phyloP scores from a whole-genome alignment of 2,113 vertebrate species.

The Conger conger region DNA sequence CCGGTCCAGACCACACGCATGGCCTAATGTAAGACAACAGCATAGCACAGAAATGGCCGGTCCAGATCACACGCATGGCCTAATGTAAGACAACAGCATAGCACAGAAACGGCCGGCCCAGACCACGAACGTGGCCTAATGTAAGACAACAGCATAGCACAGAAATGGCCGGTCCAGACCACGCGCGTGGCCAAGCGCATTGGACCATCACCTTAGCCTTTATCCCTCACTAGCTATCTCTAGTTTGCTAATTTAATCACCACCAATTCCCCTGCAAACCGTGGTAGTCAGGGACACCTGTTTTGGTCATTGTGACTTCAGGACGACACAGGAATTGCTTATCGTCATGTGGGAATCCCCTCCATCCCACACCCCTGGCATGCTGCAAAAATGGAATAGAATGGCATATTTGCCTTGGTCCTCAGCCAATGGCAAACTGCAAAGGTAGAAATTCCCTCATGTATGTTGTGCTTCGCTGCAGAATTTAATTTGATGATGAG shows the following conservation, averaged over 20 bases:
- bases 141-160: too few relatives aligned
- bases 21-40: constrained; percentile 27
- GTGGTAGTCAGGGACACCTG: background rate
- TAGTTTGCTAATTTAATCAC: too few relatives aligned
- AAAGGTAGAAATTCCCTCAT: background rate
- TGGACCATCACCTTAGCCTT: too few relatives aligned
- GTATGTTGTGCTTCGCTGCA: background rate
- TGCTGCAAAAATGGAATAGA: background rate
- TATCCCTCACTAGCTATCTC: too few relatives aligned
- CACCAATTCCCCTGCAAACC: too few relatives aligned
- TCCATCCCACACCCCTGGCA: background rate
- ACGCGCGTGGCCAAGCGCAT: too few relatives aligned
- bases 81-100: too few relatives aligned
- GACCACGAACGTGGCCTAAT: too few relatives aligned
- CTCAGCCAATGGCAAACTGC: background rate
- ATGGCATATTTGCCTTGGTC: background rate
- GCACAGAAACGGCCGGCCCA: too few relatives aligned
- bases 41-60: constrained; percentile 33
- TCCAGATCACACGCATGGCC: too few relatives aligned
- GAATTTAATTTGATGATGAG: constrained; percentile 11
- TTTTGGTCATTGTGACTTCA: background rate
- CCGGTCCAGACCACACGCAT: background rate
- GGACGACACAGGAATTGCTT: background rate
- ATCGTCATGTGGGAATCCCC: background rate
- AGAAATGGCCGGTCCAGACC: too few relatives aligned